These are phyloP conservation scores for Penaeus chinensis DNA, from an alignment of 1,140 invertebrate species.

Conservation along the genomic window DNA sequence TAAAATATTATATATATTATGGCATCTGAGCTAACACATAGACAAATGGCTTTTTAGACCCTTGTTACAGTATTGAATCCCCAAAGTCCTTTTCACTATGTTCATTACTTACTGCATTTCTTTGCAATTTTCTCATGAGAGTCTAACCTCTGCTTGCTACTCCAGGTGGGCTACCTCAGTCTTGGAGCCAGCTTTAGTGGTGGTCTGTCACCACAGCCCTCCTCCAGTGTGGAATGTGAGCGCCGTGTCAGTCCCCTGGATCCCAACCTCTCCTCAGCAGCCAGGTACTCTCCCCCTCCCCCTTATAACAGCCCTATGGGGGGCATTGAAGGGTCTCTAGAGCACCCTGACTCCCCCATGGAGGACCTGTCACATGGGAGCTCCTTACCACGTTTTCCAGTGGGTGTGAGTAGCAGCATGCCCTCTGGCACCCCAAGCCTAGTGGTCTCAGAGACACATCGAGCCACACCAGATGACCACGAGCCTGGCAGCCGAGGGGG, in stretches of 20 bases:
- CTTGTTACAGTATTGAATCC: too few species aligned
- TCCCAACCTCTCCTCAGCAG: slow-evolving; percentile 52
- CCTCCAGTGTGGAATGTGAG: slow-evolving; percentile 50
- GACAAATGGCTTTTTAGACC: too few species aligned
- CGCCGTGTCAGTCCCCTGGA: slow-evolving; percentile 47
- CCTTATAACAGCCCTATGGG: slow-evolving; percentile 40
- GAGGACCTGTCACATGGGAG: slow-evolving; percentile 42
- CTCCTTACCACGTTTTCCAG: slow-evolving; percentile 39
- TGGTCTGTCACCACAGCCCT: slow-evolving; percentile 48
- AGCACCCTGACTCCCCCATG: slow-evolving; percentile 49
- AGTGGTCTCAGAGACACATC: slow-evolving; percentile 22
- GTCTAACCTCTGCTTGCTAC: neutral
- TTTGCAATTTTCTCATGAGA: too few species aligned
- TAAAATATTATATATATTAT: too few species aligned
- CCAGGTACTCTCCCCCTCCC: slow-evolving; percentile 51
- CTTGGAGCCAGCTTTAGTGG: slow-evolving; percentile 32
- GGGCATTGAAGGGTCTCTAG: slow-evolving; percentile 37
- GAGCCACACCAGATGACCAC: slow-evolving; percentile 15
- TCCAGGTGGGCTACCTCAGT: slow-evolving; percentile 38
- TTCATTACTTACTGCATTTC: too few species aligned
- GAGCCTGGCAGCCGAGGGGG: slow-evolving; percentile 6
- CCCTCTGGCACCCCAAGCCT: slow-evolving; percentile 35
- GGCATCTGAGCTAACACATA: too few species aligned
- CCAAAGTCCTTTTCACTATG: too few species aligned
- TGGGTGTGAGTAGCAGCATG: slow-evolving; percentile 46